These are phyloP conservation scores for Mycteria americana DNA, from an alignment of 2,797 vertebrate species.

Conservation along the genomic window DNA sequence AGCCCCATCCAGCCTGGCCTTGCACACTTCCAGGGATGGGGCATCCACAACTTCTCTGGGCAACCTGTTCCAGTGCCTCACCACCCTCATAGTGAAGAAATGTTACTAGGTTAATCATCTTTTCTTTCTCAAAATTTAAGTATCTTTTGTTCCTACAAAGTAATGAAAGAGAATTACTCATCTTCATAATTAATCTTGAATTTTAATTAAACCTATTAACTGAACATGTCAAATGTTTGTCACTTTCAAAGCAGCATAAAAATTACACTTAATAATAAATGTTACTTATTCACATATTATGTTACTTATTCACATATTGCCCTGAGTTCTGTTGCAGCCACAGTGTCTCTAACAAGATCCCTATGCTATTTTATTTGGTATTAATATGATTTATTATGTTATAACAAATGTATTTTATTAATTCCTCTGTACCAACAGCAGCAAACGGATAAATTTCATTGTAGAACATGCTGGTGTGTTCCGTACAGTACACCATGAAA, in stretches of 20 bases:
- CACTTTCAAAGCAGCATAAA: constrained; percentile 30
- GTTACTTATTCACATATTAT: too few species aligned
- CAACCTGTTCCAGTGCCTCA: not conserved
- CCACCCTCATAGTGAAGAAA: not conserved
- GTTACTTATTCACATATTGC: not conserved
- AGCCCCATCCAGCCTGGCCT: not conserved
- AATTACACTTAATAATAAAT: constrained; percentile 25
- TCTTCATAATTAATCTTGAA: constrained; percentile 56
- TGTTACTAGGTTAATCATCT: constrained; percentile 44
- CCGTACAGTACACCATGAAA: not conserved
- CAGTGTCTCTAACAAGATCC: constrained; percentile 5
- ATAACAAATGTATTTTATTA: constrained; percentile 23
- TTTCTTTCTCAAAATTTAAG: constrained; percentile 28
- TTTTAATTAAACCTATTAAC: constrained; percentile 66
- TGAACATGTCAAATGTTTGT: constrained; percentile 50
- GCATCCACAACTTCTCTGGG: not conserved
- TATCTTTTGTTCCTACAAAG: constrained; percentile 52
- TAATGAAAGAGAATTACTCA: constrained; percentile 49
- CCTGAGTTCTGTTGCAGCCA: constrained; percentile 14
- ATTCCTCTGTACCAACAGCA: constrained; percentile 2
- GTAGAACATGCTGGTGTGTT: not conserved
- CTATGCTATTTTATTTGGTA: not conserved
- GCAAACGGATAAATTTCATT: not conserved
- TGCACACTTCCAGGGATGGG: not conserved
- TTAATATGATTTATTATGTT: constrained; percentile 45